A percentile compares a stretch with the other conserved stretches of the same genome.
phyloP scores from a whole-genome alignment of 2,797 vertebrate species.

The Picus viridis region DNA sequence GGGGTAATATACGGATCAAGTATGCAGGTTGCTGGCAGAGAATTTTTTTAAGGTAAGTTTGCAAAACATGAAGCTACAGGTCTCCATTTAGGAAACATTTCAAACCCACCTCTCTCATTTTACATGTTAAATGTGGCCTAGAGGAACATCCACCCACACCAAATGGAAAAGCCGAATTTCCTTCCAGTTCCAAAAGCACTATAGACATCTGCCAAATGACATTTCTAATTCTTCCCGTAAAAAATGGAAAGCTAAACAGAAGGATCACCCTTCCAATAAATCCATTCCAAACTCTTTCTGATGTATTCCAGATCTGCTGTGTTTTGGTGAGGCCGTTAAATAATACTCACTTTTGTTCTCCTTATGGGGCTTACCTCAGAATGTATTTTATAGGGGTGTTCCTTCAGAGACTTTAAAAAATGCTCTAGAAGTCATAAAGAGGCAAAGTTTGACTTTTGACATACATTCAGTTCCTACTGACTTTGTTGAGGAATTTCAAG shows the following conservation, averaged over 20 bases:
- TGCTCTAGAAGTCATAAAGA: constrained; percentile 56
- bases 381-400: constrained; percentile 49
- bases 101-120: constrained; percentile 56
- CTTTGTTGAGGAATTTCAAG: not conserved
- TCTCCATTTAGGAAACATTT: constrained; percentile 52
- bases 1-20: constrained; percentile 34
- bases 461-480: not conserved
- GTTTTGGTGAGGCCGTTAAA: constrained; percentile 34
- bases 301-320: constrained; percentile 56
- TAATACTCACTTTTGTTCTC: constrained; percentile 35
- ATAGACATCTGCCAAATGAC: constrained; percentile 59
- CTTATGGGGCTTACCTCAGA: constrained; percentile 32
- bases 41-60: constrained; percentile 51
- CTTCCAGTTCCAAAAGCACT: constrained; percentile 67
- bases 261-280: constrained; percentile 61
- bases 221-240: constrained; percentile 70
- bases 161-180: constrained; percentile 68
- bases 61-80: constrained; percentile 54
- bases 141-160: constrained; percentile 56
- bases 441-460: constrained; percentile 39
- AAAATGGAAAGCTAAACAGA: constrained; percentile 60
- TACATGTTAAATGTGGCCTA: constrained; percentile 62
- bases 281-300: constrained; percentile 57
- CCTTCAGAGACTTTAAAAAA: constrained; percentile 49
- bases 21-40: constrained; percentile 51